A percentile compares a stretch with the other conserved stretches of the same genome.
phyloP scores from a whole-genome alignment of 2,888 invertebrate species.

The Litoditis marina region DNA sequence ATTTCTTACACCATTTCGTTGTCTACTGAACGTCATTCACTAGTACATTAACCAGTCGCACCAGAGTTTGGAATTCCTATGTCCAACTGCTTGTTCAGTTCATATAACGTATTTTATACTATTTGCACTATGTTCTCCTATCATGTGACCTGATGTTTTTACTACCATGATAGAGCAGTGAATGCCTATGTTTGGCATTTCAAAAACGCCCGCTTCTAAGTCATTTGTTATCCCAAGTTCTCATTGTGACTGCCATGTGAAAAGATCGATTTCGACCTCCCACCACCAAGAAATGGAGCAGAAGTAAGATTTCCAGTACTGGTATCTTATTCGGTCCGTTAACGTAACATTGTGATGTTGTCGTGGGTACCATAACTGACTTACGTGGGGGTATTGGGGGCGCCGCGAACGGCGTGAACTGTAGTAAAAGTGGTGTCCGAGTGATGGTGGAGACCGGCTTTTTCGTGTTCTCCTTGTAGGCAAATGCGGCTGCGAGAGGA shows the following conservation, averaged over 20 bases:
- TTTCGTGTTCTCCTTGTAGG: slow-evolving; percentile 29
- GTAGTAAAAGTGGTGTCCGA: slow-evolving; percentile 44
- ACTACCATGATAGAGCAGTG: too few species aligned
- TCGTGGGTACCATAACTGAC: slow-evolving; percentile 14
- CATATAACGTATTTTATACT: too few species aligned
- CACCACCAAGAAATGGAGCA: background rate
- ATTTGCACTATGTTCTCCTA: too few species aligned
- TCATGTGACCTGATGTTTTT: too few species aligned
- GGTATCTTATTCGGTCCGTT: too few species aligned
- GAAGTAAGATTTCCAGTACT: background rate
- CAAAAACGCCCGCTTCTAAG: slow-evolving; percentile 4
- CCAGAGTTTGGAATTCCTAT: too few species aligned
- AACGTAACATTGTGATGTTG: too few species aligned
- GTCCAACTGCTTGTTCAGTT: too few species aligned
- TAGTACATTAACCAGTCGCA: too few species aligned
- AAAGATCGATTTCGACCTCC: slow-evolving; percentile 9
- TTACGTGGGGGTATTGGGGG: slow-evolving; percentile 23
- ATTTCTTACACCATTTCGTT: too few species aligned
- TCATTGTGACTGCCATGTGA: slow-evolving; percentile 7
- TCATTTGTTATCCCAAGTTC: slow-evolving; percentile 8
- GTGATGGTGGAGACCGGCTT: slow-evolving; percentile 32
- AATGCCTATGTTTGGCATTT: too few species aligned
- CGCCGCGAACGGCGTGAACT: slow-evolving; percentile 45
- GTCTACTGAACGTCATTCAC: too few species aligned
- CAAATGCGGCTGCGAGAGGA: slow-evolving; percentile 44